Evolutionary conservation across 2,113 vertebrate genomes (phyloP).

Genomic region (Charadrius vociferus): DNA sequence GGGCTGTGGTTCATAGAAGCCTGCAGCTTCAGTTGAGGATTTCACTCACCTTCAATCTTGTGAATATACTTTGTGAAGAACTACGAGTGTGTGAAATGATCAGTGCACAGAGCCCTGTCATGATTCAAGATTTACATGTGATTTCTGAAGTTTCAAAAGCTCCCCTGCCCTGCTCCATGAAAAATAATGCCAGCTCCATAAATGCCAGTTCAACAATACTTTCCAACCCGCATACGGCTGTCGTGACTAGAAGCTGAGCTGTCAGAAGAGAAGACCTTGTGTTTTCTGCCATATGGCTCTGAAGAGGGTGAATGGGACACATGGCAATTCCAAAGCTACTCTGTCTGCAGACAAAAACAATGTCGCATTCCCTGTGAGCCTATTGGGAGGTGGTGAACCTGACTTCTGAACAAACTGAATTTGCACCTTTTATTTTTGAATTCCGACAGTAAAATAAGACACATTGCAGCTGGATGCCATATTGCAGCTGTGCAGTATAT

Average conservation of each 20-base stretch:
- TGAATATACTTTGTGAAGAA: background rate
- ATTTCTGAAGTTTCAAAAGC: background rate
- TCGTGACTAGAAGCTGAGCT: background rate
- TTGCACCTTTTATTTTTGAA: background rate
- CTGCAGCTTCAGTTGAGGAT: background rate
- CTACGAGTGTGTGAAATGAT: background rate
- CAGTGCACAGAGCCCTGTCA: background rate
- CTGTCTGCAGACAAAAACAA: background rate
- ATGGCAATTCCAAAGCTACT: background rate
- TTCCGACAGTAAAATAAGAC: background rate
- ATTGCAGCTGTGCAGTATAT: background rate
- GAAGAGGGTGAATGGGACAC: background rate
- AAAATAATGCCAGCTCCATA: background rate
- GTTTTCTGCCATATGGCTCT: background rate
- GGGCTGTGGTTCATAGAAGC: background rate
- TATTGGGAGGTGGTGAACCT: background rate
- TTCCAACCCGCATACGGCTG: background rate
- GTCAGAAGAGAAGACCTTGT: background rate
- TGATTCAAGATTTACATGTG: background rate
- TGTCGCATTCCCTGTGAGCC: fast-evolving
- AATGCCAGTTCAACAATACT: background rate
- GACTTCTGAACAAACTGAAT: background rate
- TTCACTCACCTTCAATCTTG: background rate
- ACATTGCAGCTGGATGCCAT: background rate
- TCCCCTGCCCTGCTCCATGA: background rate